Base-by-base conservation (phyloP, 2,888 invertebrate genomes). In the Tipula unca region DNA sequence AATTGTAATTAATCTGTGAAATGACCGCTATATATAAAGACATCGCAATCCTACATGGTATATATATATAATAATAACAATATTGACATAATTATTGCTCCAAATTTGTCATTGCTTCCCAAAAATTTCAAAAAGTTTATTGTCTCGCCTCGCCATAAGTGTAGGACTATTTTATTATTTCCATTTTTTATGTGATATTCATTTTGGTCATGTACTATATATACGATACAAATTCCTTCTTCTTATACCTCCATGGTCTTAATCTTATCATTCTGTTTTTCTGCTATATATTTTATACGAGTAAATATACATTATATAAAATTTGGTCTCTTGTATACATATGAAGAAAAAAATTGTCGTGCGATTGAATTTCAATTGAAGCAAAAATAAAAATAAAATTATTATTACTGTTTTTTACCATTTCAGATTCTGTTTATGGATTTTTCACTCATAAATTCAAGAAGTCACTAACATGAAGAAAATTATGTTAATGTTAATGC, bases 361-460 rank as follows among this genome's bases (percentile, higher is more conserved):
- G 83, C 83, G 83, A 32, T 83, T 83, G 83, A 83, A 83, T 83
- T 83, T 83, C 83, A 83, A 83, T 83, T 29, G 35, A 83, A 83
- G 35, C 83, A 25, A 25, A 25, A 69, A 69, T 10, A 69, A 69
- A 69, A 69, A 69, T 13, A 69, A 69, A 69, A 69, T 69, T 69
- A 69, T 69, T 69, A 69, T 69, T 69, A 69, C 69, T 69, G 69
- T 69, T 69, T 69, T 48, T 69, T 69, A 69, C 69, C 69, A 69
- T 69, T 69, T 69, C 69, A 69, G 69, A 69, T 69, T 69, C 69
- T 69, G 69, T 69, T 69, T 69, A 69, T 69, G 69, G 69, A 69
- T 69, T 69, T 69, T 69, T 69, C 69, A 69, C 69, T 69, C 69
- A 69, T 69, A 69, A 69, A 69, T 69, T 69, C 69, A 69, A 69